A percentile compares a stretch with the other conserved stretches of the same genome.
These are phyloP conservation scores for Aldrovandia affinis DNA, from an alignment of 2,797 vertebrate genomes.

Conservation along the genomic window DNA sequence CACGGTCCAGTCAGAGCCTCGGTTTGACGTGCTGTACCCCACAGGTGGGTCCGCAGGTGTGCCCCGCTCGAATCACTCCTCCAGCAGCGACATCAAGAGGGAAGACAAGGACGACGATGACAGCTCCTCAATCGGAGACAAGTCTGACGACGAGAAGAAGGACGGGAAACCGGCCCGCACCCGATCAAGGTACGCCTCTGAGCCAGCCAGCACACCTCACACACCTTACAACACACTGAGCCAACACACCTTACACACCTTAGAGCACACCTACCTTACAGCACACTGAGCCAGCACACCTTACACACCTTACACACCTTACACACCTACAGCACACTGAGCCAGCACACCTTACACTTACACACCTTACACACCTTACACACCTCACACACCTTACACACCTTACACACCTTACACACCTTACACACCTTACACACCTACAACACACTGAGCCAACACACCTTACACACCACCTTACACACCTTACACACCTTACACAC, in stretches of 20 bases:
- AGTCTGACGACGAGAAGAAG: conserved; percentile 92
- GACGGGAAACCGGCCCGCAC: conserved; percentile 80
- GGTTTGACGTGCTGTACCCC: too few species aligned
- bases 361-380: background rate
- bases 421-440: conserved; percentile 46
- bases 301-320: background rate
- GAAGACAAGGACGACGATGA: conserved; percentile 94
- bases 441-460: background rate
- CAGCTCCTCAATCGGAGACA: conserved; percentile 81
- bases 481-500: background rate
- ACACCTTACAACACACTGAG: too few species aligned
- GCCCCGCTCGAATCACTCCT: conserved; percentile 68
- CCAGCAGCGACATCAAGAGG: conserved; percentile 82
- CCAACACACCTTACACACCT: too few species aligned
- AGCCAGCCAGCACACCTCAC: background rate
- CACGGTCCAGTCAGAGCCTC: too few species aligned
- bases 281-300: too few species aligned
- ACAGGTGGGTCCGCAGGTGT: conserved; percentile 70
- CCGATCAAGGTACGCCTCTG: conserved; percentile 66
- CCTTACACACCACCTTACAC: background rate
- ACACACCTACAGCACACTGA: background rate
- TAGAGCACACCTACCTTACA: too few species aligned
- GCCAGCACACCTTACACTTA: background rate
- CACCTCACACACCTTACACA: too few species aligned
- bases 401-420: background rate